Evolutionary conservation across 2,888 invertebrate species (phyloP), one percentile per base, ranked within the genome.

Genomic region (Habroteleia sp.): DNA sequence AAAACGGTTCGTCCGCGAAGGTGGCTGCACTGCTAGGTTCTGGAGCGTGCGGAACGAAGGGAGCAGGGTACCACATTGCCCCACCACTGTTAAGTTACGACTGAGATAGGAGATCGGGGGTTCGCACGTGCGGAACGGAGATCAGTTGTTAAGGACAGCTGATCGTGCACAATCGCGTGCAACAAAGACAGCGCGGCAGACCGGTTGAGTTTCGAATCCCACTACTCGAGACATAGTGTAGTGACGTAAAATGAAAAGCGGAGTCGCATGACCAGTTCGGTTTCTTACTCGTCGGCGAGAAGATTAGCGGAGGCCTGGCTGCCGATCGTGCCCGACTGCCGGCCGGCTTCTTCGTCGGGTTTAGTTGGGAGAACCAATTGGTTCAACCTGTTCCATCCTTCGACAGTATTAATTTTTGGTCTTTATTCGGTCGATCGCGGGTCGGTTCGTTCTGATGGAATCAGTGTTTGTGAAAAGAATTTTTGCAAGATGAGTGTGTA

Each of bases 261-360:
- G 79, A 81, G 79, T 78, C 78, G 83, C 71, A 79, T 79, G 82
- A 83, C 82, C 84, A 84, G 84, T 84, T 84, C 72, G 76, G 79
- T 75, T 72, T 78, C 72, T 66, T 66, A 71, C 71, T 37, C 62
- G 74, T 62, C 44, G n/a, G 73, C 73, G 48, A 71, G 78, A 74
- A 77, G 74, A 76, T 73, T 71, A 62, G 62, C 73, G 62, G 46
- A 79, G 65, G 73, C 76, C 58, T 66, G 66, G 48, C 60, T 58
- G 50, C 37, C 48, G 60, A 33, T 48, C 41, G 63, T 60, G 27
- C 29, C 44, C 33, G 37, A 69, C 72, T 46, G 68, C 74, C 77
- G 75, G 75, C 75, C 77, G 78, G 77, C 75, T 69, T 75, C 68
- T 48, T 73, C 68, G 42, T 62, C 41, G 56, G 60, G 46, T 68